A percentile compares a stretch with the other conserved stretches of the same genome.
phyloP scores from a whole-genome alignment of 2,888 invertebrate genomes.

The Iselma pallidipennis region DNA sequence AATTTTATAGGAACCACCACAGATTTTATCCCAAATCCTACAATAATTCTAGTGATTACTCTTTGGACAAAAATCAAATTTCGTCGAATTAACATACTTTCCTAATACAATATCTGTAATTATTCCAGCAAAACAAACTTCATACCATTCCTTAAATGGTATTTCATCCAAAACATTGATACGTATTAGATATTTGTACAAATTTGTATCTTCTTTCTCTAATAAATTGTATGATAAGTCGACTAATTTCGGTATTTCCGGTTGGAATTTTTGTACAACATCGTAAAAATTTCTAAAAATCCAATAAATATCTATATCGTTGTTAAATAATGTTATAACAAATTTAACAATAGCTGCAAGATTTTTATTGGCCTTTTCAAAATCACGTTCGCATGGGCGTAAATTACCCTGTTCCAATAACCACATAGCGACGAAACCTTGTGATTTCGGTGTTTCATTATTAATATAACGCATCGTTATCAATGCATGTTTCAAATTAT shows the following conservation, averaged over 20 bases:
- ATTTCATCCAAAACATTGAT: slow-evolving; percentile 66
- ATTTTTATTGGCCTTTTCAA: slow-evolving; percentile 30
- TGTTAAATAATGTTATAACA: slow-evolving; percentile 70
- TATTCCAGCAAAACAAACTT: slow-evolving; percentile 80
- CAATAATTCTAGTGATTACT: background rate
- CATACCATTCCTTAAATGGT: slow-evolving; percentile 79
- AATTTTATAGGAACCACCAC: slow-evolving; percentile 83
- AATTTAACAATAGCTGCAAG: slow-evolving; percentile 67
- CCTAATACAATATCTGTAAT: slow-evolving; percentile 77
- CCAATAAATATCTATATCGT: slow-evolving; percentile 83
- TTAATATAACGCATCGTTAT: slow-evolving; percentile 57
- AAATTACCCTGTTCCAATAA: slow-evolving; percentile 73
- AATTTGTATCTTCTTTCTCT: slow-evolving; percentile 75
- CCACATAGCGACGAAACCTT: slow-evolving; percentile 80
- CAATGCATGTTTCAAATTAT: slow-evolving; percentile 72
- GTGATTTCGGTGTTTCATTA: slow-evolving; percentile 65
- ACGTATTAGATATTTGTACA: slow-evolving; percentile 71
- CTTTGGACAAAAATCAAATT: background rate
- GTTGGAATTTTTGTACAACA: slow-evolving; percentile 67
- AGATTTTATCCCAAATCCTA: slow-evolving; percentile 88
- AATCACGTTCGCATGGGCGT: slow-evolving; percentile 44
- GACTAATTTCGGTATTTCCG: slow-evolving; percentile 67
- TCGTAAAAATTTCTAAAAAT: slow-evolving; percentile 76
- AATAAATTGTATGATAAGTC: slow-evolving; percentile 70
- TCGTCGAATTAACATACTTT: slow-evolving; percentile 59